Conservation (phyloP, 2,888 invertebrate genomes). For the Ophraella communa region DNA sequence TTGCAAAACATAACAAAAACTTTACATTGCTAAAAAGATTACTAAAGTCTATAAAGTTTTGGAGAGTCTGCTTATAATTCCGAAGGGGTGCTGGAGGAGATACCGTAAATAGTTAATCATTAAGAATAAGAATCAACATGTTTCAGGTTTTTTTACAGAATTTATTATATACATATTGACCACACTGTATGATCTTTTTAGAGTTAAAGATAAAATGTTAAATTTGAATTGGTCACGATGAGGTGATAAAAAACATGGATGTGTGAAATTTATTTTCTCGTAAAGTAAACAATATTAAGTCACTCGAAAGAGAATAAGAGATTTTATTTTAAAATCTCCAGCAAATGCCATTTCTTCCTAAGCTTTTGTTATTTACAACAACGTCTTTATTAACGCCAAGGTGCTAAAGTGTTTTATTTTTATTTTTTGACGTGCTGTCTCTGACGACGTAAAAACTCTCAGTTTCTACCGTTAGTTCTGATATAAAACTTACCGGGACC, state of each 20-base stretch:
- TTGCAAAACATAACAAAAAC: too few species aligned
- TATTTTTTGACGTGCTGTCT: constrained; percentile 12
- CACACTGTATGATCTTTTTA: too few species aligned
- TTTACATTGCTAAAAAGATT: too few species aligned
- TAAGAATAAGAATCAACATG: too few species aligned
- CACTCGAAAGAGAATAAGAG: not conserved
- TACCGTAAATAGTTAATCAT: too few species aligned
- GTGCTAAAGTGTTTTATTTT: constrained; percentile 6
- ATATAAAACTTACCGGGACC: constrained; percentile 31
- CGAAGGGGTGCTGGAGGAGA: too few species aligned
- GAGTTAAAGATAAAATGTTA: too few species aligned
- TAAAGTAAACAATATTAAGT: not conserved
- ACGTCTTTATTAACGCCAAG: not conserved
- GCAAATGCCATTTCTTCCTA: not conserved
- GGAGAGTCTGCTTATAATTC: too few species aligned
- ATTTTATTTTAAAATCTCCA: not conserved
- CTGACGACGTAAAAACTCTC: constrained; percentile 16
- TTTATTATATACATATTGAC: too few species aligned
- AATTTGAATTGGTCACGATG: too few species aligned
- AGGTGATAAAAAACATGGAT: not conserved
- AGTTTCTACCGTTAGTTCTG: constrained; percentile 21
- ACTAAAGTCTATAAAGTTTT: too few species aligned
- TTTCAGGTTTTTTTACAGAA: too few species aligned
- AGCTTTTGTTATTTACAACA: not conserved
- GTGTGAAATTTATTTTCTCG: not conserved